These are phyloP conservation scores for Elysia crispata DNA, from an alignment of 2,888 invertebrate species.

Conservation along the genomic window DNA sequence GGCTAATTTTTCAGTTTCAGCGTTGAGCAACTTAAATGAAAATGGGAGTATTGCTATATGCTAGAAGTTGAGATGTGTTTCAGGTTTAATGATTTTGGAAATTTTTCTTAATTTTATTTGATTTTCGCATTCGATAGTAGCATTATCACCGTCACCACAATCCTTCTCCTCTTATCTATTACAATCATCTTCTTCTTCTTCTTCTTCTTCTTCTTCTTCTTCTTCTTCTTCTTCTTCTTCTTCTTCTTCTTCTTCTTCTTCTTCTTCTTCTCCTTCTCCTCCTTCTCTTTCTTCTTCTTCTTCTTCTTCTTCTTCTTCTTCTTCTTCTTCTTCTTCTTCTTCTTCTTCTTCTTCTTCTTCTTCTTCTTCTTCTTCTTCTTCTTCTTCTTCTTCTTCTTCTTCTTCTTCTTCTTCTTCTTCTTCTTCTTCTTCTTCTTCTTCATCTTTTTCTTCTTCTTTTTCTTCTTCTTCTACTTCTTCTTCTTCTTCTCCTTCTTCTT, in stretches of 20 bases:
- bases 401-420: background rate
- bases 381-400: background rate
- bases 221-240: background rate
- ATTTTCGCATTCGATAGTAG: too few relatives aligned
- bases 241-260: slow-evolving; percentile 15
- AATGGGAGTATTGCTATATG: too few relatives aligned
- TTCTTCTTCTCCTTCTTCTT: too few relatives aligned
- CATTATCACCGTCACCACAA: too few relatives aligned
- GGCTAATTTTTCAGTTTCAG: too few relatives aligned
- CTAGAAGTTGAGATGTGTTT: too few relatives aligned
- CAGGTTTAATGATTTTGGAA: too few relatives aligned
- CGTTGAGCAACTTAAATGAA: too few relatives aligned
- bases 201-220: too few relatives aligned
- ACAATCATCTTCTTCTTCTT: too few relatives aligned
- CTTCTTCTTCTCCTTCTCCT: slow-evolving; percentile 13
- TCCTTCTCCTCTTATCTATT: too few relatives aligned
- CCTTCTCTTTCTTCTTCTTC: slow-evolving; percentile 25
- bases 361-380: slow-evolving; percentile 15
- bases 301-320: slow-evolving; percentile 28
- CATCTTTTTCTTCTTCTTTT: background rate
- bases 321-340: slow-evolving; percentile 3
- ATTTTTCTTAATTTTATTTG: too few relatives aligned
- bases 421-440: background rate
- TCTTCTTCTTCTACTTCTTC: background rate
- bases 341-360: background rate